These are phyloP conservation scores for Selene dorsalis DNA, from an alignment of 2,797 vertebrate genomes.

Conservation along the genomic window DNA sequence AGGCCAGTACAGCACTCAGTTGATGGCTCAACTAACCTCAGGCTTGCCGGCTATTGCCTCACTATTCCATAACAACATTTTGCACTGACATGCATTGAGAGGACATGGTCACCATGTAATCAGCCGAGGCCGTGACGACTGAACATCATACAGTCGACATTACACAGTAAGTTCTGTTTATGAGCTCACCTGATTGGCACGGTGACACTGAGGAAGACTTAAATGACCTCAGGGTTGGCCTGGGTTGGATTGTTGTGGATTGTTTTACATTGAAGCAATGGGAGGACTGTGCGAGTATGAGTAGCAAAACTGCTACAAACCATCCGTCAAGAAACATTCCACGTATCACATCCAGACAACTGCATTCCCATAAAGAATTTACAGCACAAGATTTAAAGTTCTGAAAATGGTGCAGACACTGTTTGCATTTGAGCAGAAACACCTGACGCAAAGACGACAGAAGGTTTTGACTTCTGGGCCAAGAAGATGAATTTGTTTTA, in stretches of 20 bases:
- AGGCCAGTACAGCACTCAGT: constrained; percentile 13
- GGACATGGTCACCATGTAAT: constrained; percentile 9
- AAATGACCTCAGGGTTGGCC: not conserved
- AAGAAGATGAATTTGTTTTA: constrained; percentile 70
- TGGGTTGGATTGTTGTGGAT: constrained; percentile 6
- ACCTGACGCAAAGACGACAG: constrained; percentile 38
- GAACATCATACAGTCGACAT: not conserved
- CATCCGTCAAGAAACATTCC: constrained; percentile 26
- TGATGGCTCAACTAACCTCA: constrained; percentile 44
- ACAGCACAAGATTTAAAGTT: constrained; percentile 36
- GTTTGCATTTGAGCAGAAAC: constrained; percentile 38
- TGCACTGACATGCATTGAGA: constrained; percentile 20
- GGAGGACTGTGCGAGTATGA: constrained; percentile 16
- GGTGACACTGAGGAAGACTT: constrained; percentile 1
- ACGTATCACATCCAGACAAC: constrained; percentile 30
- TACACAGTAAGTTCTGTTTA: not conserved
- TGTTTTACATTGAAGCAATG: constrained; percentile 36
- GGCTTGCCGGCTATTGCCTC: constrained; percentile 27
- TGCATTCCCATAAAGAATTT: constrained; percentile 37
- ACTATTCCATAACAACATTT: constrained; percentile 25
- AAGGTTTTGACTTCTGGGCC: constrained; percentile 50
- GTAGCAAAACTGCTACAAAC: constrained; percentile 19
- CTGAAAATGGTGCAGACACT: constrained; percentile 54
- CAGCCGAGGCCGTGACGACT: not conserved
- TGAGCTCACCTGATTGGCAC: constrained; percentile 1